A percentile compares a stretch with the other conserved stretches of the same genome.
These are phyloP conservation scores for Napeogenes sylphis DNA, from an alignment of 2,888 invertebrate genomes.

Conservation along the genomic window DNA sequence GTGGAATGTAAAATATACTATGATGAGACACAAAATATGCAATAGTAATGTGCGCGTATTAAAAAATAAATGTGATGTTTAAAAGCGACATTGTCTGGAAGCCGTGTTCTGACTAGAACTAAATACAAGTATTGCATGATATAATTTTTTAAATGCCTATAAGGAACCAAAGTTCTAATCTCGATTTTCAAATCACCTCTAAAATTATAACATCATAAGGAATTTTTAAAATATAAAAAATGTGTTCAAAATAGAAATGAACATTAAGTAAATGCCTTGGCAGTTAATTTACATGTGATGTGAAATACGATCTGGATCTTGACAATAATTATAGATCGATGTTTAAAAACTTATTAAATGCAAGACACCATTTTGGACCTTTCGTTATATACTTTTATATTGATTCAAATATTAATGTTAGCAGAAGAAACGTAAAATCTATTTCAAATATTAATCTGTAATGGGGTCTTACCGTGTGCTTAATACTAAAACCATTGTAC, in stretches of 20 bases:
- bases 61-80: conserved; percentile 51
- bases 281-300: conserved; percentile 24
- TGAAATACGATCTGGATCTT: neutral
- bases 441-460: no score
- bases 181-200: neutral
- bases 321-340: no score
- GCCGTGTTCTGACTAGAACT: conserved; percentile 66
- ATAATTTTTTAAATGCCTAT: conserved; percentile 29
- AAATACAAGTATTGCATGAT: conserved; percentile 37
- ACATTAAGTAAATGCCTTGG: conserved; percentile 15
- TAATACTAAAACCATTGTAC: conserved; percentile 17
- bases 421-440: no score
- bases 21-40: conserved; percentile 41
- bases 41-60: conserved; percentile 45
- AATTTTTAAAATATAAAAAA: no score
- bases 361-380: no score
- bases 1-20: conserved; percentile 55
- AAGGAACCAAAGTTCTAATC: conserved; percentile 19
- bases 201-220: no score
- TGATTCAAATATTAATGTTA: no score
- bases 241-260: no score
- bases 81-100: conserved; percentile 42
- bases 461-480: no score
- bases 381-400: no score
- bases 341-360: no score